Base-by-base conservation (phyloP, 2,888 invertebrate species). In the Eupithecia subfuscata region DNA sequence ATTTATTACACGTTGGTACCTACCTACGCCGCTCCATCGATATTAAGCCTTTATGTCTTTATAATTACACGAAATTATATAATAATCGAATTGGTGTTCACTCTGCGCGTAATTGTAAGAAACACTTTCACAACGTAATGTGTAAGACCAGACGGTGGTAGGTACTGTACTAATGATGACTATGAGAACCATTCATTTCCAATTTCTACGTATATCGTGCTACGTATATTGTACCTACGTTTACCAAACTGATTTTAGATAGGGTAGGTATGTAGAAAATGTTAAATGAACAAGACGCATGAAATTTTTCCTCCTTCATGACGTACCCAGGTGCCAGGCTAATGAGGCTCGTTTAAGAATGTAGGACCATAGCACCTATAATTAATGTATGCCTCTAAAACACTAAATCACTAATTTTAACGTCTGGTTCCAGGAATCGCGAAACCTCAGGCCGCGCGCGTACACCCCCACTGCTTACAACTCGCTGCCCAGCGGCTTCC, bases 391-490 rank as follows among this genome's bases (percentile, higher is more conserved):
- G 60, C 25, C 25, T 25, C 25, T 14, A 4, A 60, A 60, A 60
- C 25, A 25, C 25, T 3, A 30, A 63, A 9, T 25, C 5, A n/a
- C 22, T 56, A 22, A 22, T 56, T 2, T 5, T 22, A 9, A 22
- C 56, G 12, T 60, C 56, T 56, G n/a, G 2, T 83, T 83, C 8
- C 88, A 95, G 95, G 95, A 95, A 83, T 87, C 94, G 5, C 90
- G 95, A n/a, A 95, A 95, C 80, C 86, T 95, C 7, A 86, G 94
- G 73, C 95, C 95, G 11, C 90, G 95, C 9, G 95, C 95, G 0
- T 95, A 95, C 86, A 88, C 91, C 0, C 92, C 90, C 2, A 85
- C 86, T 16, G 91, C 91, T 45, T 89, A 90, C 82, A 94, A 94
- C 85, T 85, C 93, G 8, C 81, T 95, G 65, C 94, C 94, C 2